Evolutionary conservation across 2,888 invertebrate genomes (phyloP).

Genomic region (Eupeodes latifasciatus): DNA sequence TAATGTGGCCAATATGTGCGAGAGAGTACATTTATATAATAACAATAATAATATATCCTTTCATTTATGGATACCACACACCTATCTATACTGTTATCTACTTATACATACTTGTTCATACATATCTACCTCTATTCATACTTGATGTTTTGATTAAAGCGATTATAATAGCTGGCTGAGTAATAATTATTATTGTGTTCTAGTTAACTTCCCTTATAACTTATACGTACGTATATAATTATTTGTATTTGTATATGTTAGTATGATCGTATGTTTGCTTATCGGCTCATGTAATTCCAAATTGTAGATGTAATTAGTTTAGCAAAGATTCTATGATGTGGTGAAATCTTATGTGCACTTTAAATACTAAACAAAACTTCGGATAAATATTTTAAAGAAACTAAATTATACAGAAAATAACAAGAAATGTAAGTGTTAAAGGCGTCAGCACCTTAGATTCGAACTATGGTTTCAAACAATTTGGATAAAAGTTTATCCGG

Average conservation of each 20-base stretch:
- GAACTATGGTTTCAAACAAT: too few relatives aligned
- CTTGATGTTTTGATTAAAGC: constrained; percentile 33
- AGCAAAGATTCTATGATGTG: constrained; percentile 15
- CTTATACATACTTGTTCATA: background rate
- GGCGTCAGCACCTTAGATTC: too few relatives aligned
- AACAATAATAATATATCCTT: background rate
- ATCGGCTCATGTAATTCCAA: constrained; percentile 2
- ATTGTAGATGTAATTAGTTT: constrained; percentile 17
- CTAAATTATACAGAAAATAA: too few relatives aligned
- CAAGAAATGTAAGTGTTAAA: too few relatives aligned
- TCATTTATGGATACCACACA: background rate
- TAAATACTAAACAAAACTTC: background rate
- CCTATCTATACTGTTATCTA: too few relatives aligned
- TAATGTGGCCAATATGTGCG: constrained; percentile 20
- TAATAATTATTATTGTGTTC: background rate
- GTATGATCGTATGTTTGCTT: background rate
- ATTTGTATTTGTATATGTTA: background rate
- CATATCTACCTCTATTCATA: background rate
- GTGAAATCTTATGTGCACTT: background rate
- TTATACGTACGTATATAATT: too few relatives aligned
- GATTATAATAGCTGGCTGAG: constrained; percentile 20
- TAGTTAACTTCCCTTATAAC: background rate
- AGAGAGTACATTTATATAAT: constrained; percentile 4
- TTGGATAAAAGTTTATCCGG: too few relatives aligned
- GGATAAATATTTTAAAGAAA: too few relatives aligned